phyloP scores from a whole-genome alignment of 1,140 invertebrate genomes.

The Aricia agestis region DNA sequence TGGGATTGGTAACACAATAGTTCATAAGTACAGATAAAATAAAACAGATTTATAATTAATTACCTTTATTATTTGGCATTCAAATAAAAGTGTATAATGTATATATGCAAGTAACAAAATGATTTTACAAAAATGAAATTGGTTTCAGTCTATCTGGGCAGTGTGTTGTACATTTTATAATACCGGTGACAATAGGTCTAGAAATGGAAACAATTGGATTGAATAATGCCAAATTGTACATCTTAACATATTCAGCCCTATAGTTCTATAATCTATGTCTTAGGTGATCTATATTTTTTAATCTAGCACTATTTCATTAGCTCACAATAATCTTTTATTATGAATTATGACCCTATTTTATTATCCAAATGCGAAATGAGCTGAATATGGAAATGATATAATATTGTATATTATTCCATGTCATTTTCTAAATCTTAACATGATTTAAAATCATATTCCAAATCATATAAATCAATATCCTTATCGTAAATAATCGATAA shows the following conservation, averaged over 20 bases:
- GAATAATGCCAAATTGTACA: slow-evolving; percentile 17
- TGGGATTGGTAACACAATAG: slow-evolving; percentile 82
- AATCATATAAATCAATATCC: slow-evolving; percentile 25
- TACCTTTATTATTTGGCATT: slow-evolving; percentile 70
- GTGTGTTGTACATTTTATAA: slow-evolving; percentile 38
- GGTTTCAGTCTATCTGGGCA: slow-evolving; percentile 72
- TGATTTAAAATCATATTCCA: slow-evolving; percentile 3
- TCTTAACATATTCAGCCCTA: slow-evolving; percentile 20
- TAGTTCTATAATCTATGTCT: slow-evolving; percentile 1
- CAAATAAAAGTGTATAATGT: slow-evolving; percentile 64
- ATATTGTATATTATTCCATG: neutral
- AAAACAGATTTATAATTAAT: slow-evolving; percentile 39
- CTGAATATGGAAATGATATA: neutral
- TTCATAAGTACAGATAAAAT: slow-evolving; percentile 36
- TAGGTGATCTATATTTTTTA: neutral
- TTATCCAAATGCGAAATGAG: neutral
- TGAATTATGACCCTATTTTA: neutral
- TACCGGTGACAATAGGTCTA: neutral
- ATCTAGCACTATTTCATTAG: neutral
- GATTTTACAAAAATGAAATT: slow-evolving; percentile 69
- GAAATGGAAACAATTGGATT: neutral
- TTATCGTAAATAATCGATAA: slow-evolving; percentile 57
- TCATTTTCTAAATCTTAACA: neutral
- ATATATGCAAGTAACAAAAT: slow-evolving; percentile 69
- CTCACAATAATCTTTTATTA: neutral